phyloP scores from a whole-genome alignment of 2,113 vertebrate genomes.

The Typhlomys cinereus region DNA sequence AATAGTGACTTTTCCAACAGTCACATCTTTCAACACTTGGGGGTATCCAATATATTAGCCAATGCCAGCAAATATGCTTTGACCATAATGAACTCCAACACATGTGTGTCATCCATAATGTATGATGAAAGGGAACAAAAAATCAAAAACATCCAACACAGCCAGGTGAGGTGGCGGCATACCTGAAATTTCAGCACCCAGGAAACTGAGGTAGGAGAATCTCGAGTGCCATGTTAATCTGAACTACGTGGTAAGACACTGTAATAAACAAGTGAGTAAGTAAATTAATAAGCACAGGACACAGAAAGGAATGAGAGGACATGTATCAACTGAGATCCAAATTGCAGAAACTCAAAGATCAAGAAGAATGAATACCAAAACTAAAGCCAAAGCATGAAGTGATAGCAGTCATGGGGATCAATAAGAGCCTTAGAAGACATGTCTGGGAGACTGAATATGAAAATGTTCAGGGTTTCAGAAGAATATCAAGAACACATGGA shows the following conservation, averaged over 20 bases:
- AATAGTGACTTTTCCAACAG: neutral
- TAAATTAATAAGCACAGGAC: neutral
- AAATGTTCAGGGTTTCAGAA: slow-evolving; percentile 5
- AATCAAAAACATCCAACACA: neutral
- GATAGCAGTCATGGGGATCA: neutral
- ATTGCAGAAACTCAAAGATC: neutral
- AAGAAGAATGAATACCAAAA: neutral
- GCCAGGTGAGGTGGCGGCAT: neutral
- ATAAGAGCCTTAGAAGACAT: neutral
- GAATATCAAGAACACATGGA: neutral
- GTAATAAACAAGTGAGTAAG: neutral
- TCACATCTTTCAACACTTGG: neutral
- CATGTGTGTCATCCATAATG: no score
- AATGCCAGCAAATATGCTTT: neutral
- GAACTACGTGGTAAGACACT: neutral
- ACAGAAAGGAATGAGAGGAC: no score
- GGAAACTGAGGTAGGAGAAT: neutral
- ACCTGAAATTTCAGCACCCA: neutral
- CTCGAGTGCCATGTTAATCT: neutral
- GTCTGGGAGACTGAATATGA: neutral
- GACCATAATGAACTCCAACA: neutral
- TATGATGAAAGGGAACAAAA: neutral
- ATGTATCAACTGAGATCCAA: neutral
- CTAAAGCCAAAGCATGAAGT: slow-evolving; percentile 6
- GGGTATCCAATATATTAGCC: neutral